These are phyloP conservation scores for Aphidoletes aphidimyza DNA, from an alignment of 2,888 invertebrate genomes.

Conservation along the genomic window DNA sequence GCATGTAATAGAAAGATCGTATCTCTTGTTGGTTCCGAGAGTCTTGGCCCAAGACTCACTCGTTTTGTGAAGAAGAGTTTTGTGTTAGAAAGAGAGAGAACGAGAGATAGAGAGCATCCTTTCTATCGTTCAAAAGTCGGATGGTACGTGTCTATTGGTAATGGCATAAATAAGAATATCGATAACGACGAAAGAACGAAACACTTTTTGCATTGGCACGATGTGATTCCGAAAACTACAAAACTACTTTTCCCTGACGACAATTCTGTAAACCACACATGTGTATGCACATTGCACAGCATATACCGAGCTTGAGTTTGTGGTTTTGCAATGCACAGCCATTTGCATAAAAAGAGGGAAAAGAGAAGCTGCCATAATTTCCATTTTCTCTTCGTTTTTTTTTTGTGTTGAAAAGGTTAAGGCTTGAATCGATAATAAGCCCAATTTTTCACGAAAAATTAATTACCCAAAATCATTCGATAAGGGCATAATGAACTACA, in stretches of 20 bases:
- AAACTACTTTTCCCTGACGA: neutral
- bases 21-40: neutral
- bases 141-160: slow-evolving; percentile 19
- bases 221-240: neutral
- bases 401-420: neutral
- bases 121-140: neutral
- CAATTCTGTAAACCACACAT: neutral
- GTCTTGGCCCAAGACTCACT: neutral
- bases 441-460: neutral
- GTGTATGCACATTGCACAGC: neutral
- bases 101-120: no score
- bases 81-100: no score
- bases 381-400: neutral
- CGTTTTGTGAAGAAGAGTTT: no score
- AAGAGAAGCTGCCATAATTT: no score
- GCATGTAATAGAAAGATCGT: slow-evolving; percentile 31
- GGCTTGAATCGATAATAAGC: neutral
- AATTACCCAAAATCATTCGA: neutral
- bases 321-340: neutral
- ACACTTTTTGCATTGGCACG: neutral
- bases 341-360: neutral
- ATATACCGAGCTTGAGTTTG: neutral
- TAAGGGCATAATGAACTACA: neutral
- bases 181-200: neutral
- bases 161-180: slow-evolving; percentile 31